These are phyloP conservation scores for Notothenia rossii DNA, from an alignment of 2,113 vertebrate species.

Conservation along the genomic window DNA sequence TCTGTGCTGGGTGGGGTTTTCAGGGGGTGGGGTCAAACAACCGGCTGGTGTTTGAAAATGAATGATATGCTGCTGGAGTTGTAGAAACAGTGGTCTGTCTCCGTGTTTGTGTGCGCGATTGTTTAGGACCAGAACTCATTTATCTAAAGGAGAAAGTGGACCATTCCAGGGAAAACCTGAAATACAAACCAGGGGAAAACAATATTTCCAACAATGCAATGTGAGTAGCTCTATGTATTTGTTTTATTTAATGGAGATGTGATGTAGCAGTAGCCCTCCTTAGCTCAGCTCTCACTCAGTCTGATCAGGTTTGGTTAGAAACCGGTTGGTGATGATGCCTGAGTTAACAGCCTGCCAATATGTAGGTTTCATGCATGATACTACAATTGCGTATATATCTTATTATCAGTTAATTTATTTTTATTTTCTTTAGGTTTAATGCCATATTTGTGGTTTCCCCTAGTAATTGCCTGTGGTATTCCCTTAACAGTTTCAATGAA, in stretches of 20 bases:
- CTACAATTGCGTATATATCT: not conserved
- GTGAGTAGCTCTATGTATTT: conserved; percentile 60
- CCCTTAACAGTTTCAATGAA: not conserved
- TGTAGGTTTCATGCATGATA: not conserved
- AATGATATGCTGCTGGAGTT: conserved; percentile 62
- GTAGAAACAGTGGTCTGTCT: conserved; percentile 33
- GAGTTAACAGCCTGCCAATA: not conserved
- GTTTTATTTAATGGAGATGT: not conserved
- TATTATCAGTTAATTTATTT: not conserved
- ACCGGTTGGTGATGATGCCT: not conserved
- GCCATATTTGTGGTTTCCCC: not conserved
- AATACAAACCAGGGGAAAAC: conserved; percentile 2
- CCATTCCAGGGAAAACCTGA: not conserved
- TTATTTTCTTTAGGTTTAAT: not conserved
- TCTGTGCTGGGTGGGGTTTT: conserved; percentile 79
- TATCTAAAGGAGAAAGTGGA: not conserved
- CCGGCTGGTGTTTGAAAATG: conserved; percentile 84
- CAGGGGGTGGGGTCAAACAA: conserved; percentile 59
- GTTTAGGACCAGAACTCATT: conserved; percentile 12
- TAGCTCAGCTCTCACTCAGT: not conserved
- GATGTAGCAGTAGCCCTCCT: not conserved
- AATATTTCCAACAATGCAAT: conserved; percentile 52
- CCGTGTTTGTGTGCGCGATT: not conserved
- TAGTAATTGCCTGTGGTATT: not conserved
- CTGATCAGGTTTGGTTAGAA: not conserved